Evolutionary conservation across 1,140 invertebrate genomes (phyloP), one percentile per base, ranked within the genome.

Genomic region (Drosophila hydei): DNA sequence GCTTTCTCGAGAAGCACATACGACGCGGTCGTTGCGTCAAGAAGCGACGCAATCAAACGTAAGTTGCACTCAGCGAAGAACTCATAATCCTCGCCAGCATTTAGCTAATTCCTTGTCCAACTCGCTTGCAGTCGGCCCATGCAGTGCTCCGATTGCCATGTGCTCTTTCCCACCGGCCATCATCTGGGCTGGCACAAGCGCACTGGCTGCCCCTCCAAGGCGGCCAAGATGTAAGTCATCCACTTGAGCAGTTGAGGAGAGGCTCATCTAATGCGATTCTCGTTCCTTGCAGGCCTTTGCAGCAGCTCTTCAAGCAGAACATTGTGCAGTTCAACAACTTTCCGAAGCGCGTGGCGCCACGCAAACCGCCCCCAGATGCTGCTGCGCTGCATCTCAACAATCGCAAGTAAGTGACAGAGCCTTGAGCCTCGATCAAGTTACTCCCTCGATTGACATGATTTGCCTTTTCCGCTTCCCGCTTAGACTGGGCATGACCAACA

Each of bases 121-220:
- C 3, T 23, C 14, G 1, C 1, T 48, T 56, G 4, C 27, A 91
- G 90, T 2, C 90, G 90, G 2, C 90, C 90, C n/a, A 91, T 91
- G 90, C 84, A 90, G 67, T 91, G 90, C 63, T 84, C 90, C 21
- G 90, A 91, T 55, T 91, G 90, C 56, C 88, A 91, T 72, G 90
- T 91, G 14, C 75, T 91, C 18, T 91, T 91, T n/a, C 90, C 90
- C 25, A 91, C 90, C 23, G 90, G 90, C 30, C 90, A 91, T 58
- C 90, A 91, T 71, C 50, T 91, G 47, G 90, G 90, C 27, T 91
- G 90, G 90, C 90, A 91, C 55, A 91, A 91, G 55, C 87, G 90
- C 54, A 91, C 90, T n/a, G 90, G 90, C 1, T 91, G 90, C 36
- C 90, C 90, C 3, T 91, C 90, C 6, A 81, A 83, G 51, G 90